Conservation (phyloP, 2,797 vertebrate species). For the Cygnus olor region DNA sequence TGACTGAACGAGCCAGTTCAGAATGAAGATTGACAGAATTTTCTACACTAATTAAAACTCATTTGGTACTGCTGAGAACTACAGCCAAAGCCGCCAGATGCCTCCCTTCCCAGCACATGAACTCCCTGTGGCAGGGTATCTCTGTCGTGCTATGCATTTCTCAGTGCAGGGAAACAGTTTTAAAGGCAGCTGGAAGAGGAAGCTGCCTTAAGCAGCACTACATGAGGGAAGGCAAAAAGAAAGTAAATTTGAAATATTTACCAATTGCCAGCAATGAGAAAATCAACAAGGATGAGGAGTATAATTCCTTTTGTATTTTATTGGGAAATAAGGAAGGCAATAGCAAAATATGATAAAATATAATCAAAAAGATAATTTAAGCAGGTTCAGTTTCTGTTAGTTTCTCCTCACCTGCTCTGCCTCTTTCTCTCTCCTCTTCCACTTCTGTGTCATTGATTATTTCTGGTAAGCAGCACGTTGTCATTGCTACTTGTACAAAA, state of each 20-base stretch:
- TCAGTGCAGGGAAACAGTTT: not conserved
- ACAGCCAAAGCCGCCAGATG: not conserved
- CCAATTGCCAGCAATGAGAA: not conserved
- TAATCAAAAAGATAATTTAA: not conserved
- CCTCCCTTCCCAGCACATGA: not conserved
- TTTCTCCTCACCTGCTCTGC: not conserved
- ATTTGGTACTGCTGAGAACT: not conserved
- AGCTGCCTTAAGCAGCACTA: not conserved
- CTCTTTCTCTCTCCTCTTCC: not conserved
- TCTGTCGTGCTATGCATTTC: not conserved
- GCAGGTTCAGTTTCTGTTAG: not conserved
- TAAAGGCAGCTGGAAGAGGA: not conserved
- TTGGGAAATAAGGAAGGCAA: not conserved
- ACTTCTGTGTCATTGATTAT: not conserved
- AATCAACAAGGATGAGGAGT: rapidly evolving
- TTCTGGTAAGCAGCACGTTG: not conserved
- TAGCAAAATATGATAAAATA: not conserved
- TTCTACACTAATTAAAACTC: not conserved
- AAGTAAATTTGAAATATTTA: not conserved
- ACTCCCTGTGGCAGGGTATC: not conserved
- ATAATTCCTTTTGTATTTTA: not conserved
- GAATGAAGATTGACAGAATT: not conserved
- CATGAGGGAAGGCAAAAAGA: not conserved
- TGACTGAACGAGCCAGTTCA: not conserved
- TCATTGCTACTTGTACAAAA: not conserved